phyloP scores from a whole-genome alignment of 2,797 vertebrate species.

The Tolypeutes matacus region DNA sequence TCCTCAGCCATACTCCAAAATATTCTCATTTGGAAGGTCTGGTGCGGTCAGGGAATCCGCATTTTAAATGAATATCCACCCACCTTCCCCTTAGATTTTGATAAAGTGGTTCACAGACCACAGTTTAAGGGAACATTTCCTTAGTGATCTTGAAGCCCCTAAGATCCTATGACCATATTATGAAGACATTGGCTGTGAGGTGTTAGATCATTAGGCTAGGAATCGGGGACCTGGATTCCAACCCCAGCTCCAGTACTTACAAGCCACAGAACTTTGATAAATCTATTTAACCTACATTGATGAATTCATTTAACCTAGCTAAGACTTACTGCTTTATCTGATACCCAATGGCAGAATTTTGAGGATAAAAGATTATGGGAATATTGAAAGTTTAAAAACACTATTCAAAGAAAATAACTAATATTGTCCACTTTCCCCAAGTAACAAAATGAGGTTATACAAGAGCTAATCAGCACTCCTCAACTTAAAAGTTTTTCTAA shows the following conservation, averaged over 20 bases:
- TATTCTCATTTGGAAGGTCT: background rate
- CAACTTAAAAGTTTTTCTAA: background rate
- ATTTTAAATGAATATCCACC: background rate
- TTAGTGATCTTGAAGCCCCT: background rate
- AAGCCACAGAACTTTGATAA: background rate
- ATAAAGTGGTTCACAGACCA: background rate
- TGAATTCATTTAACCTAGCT: background rate
- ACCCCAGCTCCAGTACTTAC: background rate
- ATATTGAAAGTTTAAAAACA: background rate
- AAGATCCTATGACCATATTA: background rate
- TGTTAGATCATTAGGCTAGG: no score
- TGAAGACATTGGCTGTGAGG: accelerated
- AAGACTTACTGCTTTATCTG: background rate
- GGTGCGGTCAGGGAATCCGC: background rate
- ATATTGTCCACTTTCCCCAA: background rate
- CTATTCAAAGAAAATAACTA: background rate
- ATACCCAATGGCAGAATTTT: background rate
- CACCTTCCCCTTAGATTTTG: background rate
- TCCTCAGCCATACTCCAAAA: background rate
- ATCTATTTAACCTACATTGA: background rate
- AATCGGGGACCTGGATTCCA: background rate
- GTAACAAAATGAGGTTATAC: background rate
- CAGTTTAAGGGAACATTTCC: no score
- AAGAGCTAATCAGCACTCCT: background rate
- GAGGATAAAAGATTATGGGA: background rate